Base-by-base conservation (phyloP, 1,140 invertebrate species). In the Sarcophaga bullata region DNA sequence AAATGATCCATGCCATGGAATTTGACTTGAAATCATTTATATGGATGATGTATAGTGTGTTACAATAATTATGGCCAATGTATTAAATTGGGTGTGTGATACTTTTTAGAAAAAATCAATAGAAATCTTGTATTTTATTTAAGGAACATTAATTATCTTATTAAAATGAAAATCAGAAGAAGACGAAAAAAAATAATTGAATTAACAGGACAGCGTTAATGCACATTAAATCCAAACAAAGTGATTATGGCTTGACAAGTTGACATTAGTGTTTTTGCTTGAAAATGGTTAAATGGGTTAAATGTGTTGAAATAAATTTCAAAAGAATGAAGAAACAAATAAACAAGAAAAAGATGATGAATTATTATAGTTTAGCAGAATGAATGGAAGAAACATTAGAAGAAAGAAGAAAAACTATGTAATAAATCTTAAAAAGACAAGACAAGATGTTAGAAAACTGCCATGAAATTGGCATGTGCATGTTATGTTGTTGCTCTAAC, bases 1-100 rank as follows among this genome's bases (percentile, higher is more conserved):
- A 58, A 37, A 58, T 58, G 54, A n/a, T 58, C n/a, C 7, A 58
- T 58, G 54, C 15, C 54, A 58, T n/a, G 13, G 7, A 58, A n/a
- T 58, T 58, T 58, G 54, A 58, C 54, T 58, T 37, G 54, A n/a
- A n/a, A n/a, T 58, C 54, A 58, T 58, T 58, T 58, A n/a, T 58
- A n/a, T 58, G 52, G 52, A 6, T 58, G 10, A 54, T 54, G 15
- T 10, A 13, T 54, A 54, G 54, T n/a, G 7, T 58, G 54, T 4
- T 58, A 7, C 6, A 58, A 15, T 58, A 58, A 13, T 7, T 13
- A 37, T 37, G 25, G 25, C 25, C 25, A 37, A 37, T 37, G 25
- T 1, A n/a, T n/a, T n/a, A n/a, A 58, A 13, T 13, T 3, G n/a
- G 52, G 11, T 58, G 13, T 7, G 52, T 15, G n/a, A 58, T 58